Conservation (phyloP, 2,113 vertebrate species). For the Melanerpes aurifrons region DNA sequence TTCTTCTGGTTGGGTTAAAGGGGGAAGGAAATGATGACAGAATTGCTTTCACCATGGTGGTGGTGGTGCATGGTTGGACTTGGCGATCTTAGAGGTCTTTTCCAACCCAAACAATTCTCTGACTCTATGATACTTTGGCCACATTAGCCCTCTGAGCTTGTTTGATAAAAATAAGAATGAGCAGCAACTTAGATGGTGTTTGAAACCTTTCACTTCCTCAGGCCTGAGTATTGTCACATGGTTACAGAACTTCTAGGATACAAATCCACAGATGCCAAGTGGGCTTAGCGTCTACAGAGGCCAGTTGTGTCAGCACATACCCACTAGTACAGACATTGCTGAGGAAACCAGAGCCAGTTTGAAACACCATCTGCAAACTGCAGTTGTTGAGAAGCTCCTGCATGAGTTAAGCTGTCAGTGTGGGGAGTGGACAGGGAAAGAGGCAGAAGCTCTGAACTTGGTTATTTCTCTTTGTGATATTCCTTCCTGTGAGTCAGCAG, state of each 20-base stretch:
- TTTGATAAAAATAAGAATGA: background rate
- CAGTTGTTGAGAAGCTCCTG: background rate
- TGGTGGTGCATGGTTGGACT: too few relatives aligned
- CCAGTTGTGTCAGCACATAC: background rate
- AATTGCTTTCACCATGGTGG: background rate
- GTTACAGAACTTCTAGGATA: background rate
- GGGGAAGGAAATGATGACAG: background rate
- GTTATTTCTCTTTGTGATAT: background rate
- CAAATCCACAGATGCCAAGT: background rate
- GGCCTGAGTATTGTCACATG: background rate
- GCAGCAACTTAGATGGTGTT: background rate
- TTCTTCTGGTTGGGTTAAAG: background rate
- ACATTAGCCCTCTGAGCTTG: background rate
- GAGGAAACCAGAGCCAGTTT: background rate
- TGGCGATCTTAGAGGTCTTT: too few relatives aligned
- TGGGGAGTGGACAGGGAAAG: background rate
- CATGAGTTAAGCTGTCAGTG: background rate
- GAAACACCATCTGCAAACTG: background rate
- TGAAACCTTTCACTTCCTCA: background rate
- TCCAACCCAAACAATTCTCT: too few relatives aligned
- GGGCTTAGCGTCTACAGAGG: background rate
- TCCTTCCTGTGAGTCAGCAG: background rate
- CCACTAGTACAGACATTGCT: background rate
- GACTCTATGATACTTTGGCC: background rate
- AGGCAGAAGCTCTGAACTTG: background rate